Evolutionary conservation across 2,888 invertebrate genomes (phyloP), one percentile per base, ranked within the genome.

Genomic region (Baccha elongata): DNA sequence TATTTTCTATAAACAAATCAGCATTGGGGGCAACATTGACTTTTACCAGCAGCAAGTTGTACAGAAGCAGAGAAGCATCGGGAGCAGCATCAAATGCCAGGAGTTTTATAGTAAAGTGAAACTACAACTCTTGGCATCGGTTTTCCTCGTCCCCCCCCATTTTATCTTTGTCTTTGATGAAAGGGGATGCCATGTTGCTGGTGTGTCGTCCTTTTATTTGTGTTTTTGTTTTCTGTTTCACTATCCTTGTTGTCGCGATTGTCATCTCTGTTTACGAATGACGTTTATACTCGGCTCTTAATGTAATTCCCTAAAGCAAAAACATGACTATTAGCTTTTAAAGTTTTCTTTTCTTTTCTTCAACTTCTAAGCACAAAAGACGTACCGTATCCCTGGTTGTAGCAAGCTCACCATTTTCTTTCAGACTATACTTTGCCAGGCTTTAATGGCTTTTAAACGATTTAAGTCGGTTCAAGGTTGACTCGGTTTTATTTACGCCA

Each of bases 1-100:
- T 84, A 86, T 85, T 75, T 80, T 75, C 84, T 72, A 85, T 78
- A 86, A 83, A 84, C 84, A 85, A 86, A 86, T 85, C 85, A 79
- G 68, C 74, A 67, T 53, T 50, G 37, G 73, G 67, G 46, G 19
- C 35, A 46, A 64, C 64, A 60, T 60, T 60, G 60, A 60, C 44
- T 44, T 44, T 60, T 44, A 60, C 44, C 29, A 60, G 32, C 13
- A 48, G 21, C 29, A 29, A 29, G 13, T 60, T 15, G n/a, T 1
- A 32, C 29, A 32, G 46, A 21, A 55, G 17, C 1, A 8, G 5
- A 15, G 29, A 32, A 32, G 29, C 29, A 32, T 5, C 29, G 2
- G n/a, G n/a, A 19, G 32, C 2, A 64, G 35, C 46, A 44, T 37
- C 64, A 48, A 48, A 35, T 48, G 64, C 48, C 46, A 48, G 37